These are phyloP conservation scores for Huso huso DNA, from an alignment of 2,797 vertebrate species.

Conservation along the genomic window DNA sequence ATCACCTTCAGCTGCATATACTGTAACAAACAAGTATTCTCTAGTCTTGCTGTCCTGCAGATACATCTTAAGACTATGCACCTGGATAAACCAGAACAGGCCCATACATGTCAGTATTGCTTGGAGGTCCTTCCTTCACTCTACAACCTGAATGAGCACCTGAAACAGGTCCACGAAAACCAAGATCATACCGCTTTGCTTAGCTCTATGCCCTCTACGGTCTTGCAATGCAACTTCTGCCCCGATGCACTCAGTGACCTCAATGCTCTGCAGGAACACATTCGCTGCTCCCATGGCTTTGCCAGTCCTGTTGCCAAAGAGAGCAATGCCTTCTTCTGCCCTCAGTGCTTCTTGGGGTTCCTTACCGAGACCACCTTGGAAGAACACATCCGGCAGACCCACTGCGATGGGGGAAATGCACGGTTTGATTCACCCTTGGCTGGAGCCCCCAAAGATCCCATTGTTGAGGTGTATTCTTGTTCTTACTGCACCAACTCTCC, in stretches of 20 bases:
- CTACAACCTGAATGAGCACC: constrained; percentile 92
- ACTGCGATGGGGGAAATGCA: constrained; percentile 87
- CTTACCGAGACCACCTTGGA: constrained; percentile 93
- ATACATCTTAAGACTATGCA: constrained; percentile 97
- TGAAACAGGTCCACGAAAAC: constrained; percentile 90
- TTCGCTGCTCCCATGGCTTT: constrained; percentile 91
- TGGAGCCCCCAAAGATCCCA: constrained; percentile 88
- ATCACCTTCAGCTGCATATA: constrained; percentile 94
- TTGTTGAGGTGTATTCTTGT: constrained; percentile 96
- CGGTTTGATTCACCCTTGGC: constrained; percentile 91
- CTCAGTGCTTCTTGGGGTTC: constrained; percentile 98
- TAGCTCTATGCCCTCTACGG: constrained; percentile 77
- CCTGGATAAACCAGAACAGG: constrained; percentile 94
- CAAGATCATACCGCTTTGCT: constrained; percentile 78
- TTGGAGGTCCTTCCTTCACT: constrained; percentile 92
- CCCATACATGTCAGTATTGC: constrained; percentile 95
- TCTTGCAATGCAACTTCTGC: constrained; percentile 97
- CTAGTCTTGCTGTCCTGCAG: constrained; percentile 90
- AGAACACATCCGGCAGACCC: constrained; percentile 94
- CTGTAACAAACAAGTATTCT: constrained; percentile 95
- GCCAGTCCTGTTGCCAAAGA: constrained; percentile 88
- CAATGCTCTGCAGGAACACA: constrained; percentile 94
- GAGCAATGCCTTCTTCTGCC: constrained; percentile 98
- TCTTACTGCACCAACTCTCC: constrained; percentile 98
- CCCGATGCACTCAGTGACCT: constrained; percentile 88